A percentile compares a stretch with the other conserved stretches of the same genome.
Conservation (phyloP, 2,797 vertebrate genomes). For the Acanthornis magna region DNA sequence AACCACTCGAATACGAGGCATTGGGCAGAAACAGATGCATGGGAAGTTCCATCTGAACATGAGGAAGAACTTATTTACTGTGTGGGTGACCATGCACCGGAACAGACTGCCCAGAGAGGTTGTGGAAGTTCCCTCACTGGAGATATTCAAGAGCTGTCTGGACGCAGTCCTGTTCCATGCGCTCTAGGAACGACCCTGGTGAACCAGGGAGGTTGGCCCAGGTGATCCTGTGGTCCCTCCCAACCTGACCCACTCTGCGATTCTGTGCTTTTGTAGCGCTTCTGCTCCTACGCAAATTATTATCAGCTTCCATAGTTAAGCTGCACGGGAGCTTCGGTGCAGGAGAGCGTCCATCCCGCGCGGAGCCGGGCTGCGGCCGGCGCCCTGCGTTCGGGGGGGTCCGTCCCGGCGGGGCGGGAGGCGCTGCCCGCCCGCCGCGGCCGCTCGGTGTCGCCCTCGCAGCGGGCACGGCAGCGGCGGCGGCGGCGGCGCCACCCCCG, state of each 20-base stretch:
- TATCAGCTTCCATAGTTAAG: neutral
- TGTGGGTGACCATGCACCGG: neutral
- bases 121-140: neutral
- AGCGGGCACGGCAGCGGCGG: neutral
- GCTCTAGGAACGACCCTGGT: neutral
- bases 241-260: neutral
- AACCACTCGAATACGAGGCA: neutral
- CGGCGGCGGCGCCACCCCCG: neutral
- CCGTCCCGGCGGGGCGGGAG: neutral
- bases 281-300: neutral
- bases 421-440: neutral
- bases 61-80: neutral
- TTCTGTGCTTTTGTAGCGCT: neutral
- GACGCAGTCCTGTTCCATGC: neutral
- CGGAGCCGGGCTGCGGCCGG: neutral
- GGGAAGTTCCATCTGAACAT: neutral
- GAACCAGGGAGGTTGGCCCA: neutral
- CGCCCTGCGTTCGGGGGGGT: neutral
- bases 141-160: neutral
- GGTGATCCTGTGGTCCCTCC: neutral
- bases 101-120: neutral
- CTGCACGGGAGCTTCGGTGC: neutral
- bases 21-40: neutral
- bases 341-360: neutral
- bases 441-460: constrained; percentile 32